Evolutionary conservation across 2,888 invertebrate species (phyloP), one percentile per base, ranked within the genome.

Genomic region (Sicus ferrugineus): DNA sequence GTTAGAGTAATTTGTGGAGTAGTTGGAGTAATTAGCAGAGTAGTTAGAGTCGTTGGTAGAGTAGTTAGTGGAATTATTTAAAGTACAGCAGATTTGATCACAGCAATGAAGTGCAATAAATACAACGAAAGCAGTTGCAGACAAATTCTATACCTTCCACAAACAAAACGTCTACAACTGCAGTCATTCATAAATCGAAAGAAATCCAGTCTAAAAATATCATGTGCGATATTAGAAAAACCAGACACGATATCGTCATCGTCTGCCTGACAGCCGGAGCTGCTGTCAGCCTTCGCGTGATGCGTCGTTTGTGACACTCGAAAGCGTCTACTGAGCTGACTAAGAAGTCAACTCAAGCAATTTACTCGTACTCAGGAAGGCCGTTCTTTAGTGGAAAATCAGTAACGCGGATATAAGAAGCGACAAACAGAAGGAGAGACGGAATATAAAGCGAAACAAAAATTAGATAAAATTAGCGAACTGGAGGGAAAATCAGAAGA

Each of bases 211-310:
- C n/a, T n/a, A n/a, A n/a, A n/a, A n/a, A n/a, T n/a, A n/a, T n/a
- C n/a, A n/a, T n/a, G n/a, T n/a, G n/a, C n/a, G n/a, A n/a, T n/a
- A n/a, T n/a, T n/a, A n/a, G n/a, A n/a, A n/a, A n/a, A n/a, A n/a
- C n/a, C n/a, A n/a, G n/a, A n/a, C n/a, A n/a, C 9, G 26, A 19
- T 30, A 31, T 64, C 14, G 64, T 30, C 30, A 64, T 50, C 50
- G 65, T 65, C 65, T 65, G 65, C 21, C 26, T 34, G 11, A 11
- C 23, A 64, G 52, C 64, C 52, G 50, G 65, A 54, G 52, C 65
- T 65, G 38, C 54, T 52, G 64, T 23, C 52, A 52, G 34, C 31
- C 52, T 34, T 30, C 11, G 63, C 30, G 11, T 54, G 54, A 14
- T 14, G 54, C 16, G 11, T 9, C 21, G 38, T 23, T 21, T 63